Evolutionary conservation across 2,888 invertebrate genomes (phyloP), one percentile per base, ranked within the genome.

Genomic region (Dusona sp.): DNA sequence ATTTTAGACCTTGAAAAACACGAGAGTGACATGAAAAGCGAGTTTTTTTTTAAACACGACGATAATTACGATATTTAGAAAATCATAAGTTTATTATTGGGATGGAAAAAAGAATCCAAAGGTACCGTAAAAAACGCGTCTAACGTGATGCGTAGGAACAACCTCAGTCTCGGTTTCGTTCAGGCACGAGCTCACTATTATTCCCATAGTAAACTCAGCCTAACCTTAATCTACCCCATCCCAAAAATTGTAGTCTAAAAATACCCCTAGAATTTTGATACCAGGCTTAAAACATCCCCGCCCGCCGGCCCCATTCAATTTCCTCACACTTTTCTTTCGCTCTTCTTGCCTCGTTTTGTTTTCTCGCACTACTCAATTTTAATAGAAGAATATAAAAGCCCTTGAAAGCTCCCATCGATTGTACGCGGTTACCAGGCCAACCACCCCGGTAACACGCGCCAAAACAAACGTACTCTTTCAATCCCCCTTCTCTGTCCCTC

Each of bases 1-100:
- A 99, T 96, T 99, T 99, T 95, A 99, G 98, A 95, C 99, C 99
- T 99, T 96, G 9, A 96, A 96, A 92, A 94, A 81, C 1, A 72
- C 36, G 25, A 54, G 16, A 38, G 33, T 29, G 8, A 51, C n/a
- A 42, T 33, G 9, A 11, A 25, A 33, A n/a, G n/a, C n/a, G n/a
- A n/a, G 29, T 6, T 48, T 48, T 38, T 48, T 67, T 38, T 0
- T 7, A 19, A 22, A 42, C 13, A 7, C 16, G 22, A 42, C 9
- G n/a, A 65, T 9, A 67, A 22, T 4, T 22, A 11, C 11, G 13
- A 67, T 22, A 67, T 22, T 13, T 22, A 42, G 4, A 42, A 42
- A 19, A 38, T 19, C 13, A 13, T 42, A 3, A 22, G n/a, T 19
- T n/a, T 6, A 22, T 42, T 42, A n/a, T 67, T 36, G 8, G 3